A percentile compares a stretch with the other conserved stretches of the same genome.
These are phyloP conservation scores for Cherax destructor DNA, from an alignment of 1,140 invertebrate genomes.

Conservation along the genomic window DNA sequence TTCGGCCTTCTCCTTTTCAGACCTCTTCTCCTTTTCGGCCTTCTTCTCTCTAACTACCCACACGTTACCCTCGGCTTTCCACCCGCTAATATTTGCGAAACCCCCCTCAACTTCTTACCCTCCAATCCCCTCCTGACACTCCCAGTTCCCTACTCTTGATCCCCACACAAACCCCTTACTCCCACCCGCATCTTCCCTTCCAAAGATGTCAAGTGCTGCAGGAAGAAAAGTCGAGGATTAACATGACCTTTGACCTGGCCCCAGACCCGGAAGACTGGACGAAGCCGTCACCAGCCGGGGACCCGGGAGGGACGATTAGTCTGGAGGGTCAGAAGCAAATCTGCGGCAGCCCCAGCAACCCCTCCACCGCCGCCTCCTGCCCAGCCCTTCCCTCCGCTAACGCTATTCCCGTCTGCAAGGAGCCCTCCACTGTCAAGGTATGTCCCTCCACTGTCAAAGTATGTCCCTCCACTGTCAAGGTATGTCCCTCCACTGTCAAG, in stretches of 20 bases:
- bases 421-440: slow-evolving; percentile 39
- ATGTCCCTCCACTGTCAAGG: too few relatives aligned
- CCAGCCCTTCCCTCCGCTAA: not conserved
- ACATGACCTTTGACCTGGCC: slow-evolving; percentile 6
- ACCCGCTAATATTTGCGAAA: too few relatives aligned
- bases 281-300: not conserved
- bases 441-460: not conserved
- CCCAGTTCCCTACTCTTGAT: not conserved
- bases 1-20: too few relatives aligned
- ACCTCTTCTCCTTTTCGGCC: too few relatives aligned
- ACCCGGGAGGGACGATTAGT: slow-evolving; percentile 1
- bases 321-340: not conserved
- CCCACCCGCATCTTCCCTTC: too few relatives aligned
- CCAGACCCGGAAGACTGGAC: slow-evolving; percentile 29
- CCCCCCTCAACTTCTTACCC: too few relatives aligned
- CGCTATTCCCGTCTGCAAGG: slow-evolving; percentile 6
- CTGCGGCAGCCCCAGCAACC: not conserved
- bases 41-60: too few relatives aligned
- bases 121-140: not conserved
- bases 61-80: too few relatives aligned
- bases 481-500: slow-evolving; percentile 38
- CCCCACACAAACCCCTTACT: too few relatives aligned
- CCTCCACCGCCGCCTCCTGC: not conserved
- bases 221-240: not conserved
- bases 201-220: too few relatives aligned